phyloP scores from a whole-genome alignment of 2,797 vertebrate species.

The Mormyrops attenuatus region DNA sequence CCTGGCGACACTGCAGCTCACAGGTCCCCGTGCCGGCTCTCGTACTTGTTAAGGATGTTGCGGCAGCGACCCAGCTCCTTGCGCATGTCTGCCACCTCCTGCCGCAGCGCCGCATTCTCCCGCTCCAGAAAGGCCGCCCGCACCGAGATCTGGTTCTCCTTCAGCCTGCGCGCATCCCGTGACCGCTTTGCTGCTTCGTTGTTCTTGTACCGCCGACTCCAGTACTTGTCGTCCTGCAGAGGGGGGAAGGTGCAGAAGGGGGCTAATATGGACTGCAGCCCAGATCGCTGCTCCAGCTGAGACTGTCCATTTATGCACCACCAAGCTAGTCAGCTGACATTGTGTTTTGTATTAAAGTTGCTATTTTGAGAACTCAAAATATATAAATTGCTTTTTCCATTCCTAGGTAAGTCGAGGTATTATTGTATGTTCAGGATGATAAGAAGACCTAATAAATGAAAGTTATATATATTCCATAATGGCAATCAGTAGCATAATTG shows the following conservation, averaged over 20 bases:
- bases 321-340: neutral
- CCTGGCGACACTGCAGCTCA: slow-evolving; percentile 45
- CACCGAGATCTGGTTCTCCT: slow-evolving; percentile 91
- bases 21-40: slow-evolving; percentile 79
- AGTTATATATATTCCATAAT: neutral
- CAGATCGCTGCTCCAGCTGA: neutral
- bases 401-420: neutral
- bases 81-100: slow-evolving; percentile 82
- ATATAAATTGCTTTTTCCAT: neutral
- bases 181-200: slow-evolving; percentile 87
- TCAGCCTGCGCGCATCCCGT: slow-evolving; percentile 81
- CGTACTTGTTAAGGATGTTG: slow-evolving; percentile 78
- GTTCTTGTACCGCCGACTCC: slow-evolving; percentile 82
- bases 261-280: neutral
- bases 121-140: slow-evolving; percentile 88
- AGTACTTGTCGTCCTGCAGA: slow-evolving; percentile 82
- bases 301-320: neutral
- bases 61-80: slow-evolving; percentile 83
- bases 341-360: neutral
- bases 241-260: neutral
- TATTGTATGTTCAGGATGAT: neutral
- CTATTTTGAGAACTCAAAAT: neutral
- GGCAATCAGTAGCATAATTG: neutral
- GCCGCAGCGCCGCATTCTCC: slow-evolving; percentile 76
- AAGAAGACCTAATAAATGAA: neutral